Conservation (phyloP, 2,797 vertebrate genomes). For the Taenioides sp. region DNA sequence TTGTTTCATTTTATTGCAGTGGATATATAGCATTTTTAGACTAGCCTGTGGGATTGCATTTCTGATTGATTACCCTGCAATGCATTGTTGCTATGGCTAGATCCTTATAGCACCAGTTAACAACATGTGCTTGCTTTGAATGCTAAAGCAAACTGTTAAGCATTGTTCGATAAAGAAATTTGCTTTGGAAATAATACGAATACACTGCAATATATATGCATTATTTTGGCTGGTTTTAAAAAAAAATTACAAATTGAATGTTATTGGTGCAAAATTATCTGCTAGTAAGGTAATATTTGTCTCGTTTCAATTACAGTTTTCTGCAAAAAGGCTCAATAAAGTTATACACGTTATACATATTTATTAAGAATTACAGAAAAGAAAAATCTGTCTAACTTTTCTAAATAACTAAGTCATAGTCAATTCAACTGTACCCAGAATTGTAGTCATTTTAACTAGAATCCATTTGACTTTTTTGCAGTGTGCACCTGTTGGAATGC, state of each 20-base stretch:
- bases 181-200: not conserved
- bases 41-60: conserved; percentile 62
- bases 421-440: not conserved
- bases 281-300: not conserved
- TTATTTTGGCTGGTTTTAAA: not conserved
- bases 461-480: not conserved
- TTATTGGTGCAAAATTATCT: not conserved
- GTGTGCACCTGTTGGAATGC: not conserved
- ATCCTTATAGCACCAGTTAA: not conserved
- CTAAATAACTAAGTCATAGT: not conserved
- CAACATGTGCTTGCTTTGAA: conserved; percentile 38
- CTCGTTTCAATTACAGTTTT: not conserved
- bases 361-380: not conserved
- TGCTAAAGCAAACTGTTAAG: not conserved
- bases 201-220: not conserved
- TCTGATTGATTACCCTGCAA: conserved; percentile 46
- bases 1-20: not conserved
- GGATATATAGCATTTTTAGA: not conserved
- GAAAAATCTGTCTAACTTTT: not conserved
- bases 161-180: not conserved
- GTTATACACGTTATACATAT: no score
- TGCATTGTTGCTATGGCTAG: conserved; percentile 17
- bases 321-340: not conserved
- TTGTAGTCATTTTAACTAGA: not conserved
- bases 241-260: not conserved